Percentiles rank a stretch among this genome's conserved stretches.
Evolutionary conservation across 2,797 vertebrate genomes (phyloP).

Genomic region (Cygnus olor): DNA sequence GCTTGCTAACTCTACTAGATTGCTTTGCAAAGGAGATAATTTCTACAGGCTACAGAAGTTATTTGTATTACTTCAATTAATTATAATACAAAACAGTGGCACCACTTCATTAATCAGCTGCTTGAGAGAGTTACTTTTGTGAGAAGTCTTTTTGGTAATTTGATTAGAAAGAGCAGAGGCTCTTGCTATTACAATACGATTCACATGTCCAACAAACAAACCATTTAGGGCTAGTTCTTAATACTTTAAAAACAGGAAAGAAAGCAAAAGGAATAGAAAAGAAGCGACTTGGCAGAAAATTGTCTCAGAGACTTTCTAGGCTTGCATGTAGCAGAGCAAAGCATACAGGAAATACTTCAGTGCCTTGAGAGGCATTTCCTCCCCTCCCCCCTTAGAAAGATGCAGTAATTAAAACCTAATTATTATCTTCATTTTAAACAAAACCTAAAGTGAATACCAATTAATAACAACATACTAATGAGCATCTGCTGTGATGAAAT

Average conservation of each 20-base stretch:
- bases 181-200: conserved; percentile 74
- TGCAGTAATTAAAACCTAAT: conserved; percentile 89
- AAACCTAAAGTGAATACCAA: conserved; percentile 89
- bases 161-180: conserved; percentile 78
- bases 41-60: conserved; percentile 80
- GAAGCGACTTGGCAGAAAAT: conserved; percentile 73
- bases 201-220: conserved; percentile 79
- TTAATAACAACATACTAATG: conserved; percentile 90
- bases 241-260: conserved; percentile 53
- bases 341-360: conserved; percentile 80
- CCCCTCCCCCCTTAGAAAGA: conserved; percentile 78
- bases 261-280: conserved; percentile 44
- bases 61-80: conserved; percentile 86
- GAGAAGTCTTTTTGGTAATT: conserved; percentile 81
- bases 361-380: conserved; percentile 82
- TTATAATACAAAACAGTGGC: conserved; percentile 82
- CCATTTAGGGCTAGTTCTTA: conserved; percentile 73
- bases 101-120: conserved; percentile 84
- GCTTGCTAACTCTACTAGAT: conserved; percentile 70
- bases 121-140: conserved; percentile 80
- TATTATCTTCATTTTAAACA: conserved; percentile 90
- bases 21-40: conserved; percentile 78
- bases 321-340: conserved; percentile 67
- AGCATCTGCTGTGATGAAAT: conserved; percentile 89
- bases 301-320: conserved; percentile 60